phyloP scores from a whole-genome alignment of 2,797 vertebrate species.

The Hybognathus amarus region DNA sequence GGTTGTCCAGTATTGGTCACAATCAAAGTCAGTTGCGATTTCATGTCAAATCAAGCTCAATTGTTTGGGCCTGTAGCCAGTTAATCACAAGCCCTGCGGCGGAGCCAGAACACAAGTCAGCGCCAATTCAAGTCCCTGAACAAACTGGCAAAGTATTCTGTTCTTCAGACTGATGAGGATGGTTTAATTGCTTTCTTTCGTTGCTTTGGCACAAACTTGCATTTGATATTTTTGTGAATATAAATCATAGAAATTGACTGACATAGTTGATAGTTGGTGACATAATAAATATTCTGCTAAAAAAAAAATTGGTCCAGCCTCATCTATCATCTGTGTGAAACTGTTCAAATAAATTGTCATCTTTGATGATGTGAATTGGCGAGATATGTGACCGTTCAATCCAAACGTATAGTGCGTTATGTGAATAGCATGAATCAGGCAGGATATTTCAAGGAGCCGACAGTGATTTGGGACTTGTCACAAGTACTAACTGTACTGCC shows the following conservation, averaged over 20 bases:
- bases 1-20: neutral
- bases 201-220: conserved; percentile 67
- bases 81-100: conserved; percentile 48
- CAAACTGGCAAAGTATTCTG: conserved; percentile 63
- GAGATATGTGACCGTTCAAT: neutral
- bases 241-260: conserved; percentile 43
- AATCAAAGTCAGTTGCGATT: conserved; percentile 59
- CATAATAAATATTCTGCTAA: neutral
- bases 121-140: conserved; percentile 66
- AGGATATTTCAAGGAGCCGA: conserved; percentile 14
- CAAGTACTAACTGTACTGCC: conserved; percentile 41
- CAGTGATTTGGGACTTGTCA: conserved; percentile 29
- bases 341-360: conserved; percentile 6
- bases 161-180: conserved; percentile 72
- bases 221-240: conserved; percentile 51
- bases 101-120: conserved; percentile 54
- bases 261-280: neutral
- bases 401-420: neutral
- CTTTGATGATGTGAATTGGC: neutral
- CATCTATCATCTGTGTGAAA: neutral
- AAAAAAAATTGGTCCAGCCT: neutral
- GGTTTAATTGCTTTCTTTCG: conserved; percentile 77
- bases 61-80: conserved; percentile 52
- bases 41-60: conserved; percentile 60
- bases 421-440: conserved; percentile 4